Evolutionary conservation across 2,113 vertebrate species (phyloP).

Genomic region (Cyprinodon tularosa): DNA sequence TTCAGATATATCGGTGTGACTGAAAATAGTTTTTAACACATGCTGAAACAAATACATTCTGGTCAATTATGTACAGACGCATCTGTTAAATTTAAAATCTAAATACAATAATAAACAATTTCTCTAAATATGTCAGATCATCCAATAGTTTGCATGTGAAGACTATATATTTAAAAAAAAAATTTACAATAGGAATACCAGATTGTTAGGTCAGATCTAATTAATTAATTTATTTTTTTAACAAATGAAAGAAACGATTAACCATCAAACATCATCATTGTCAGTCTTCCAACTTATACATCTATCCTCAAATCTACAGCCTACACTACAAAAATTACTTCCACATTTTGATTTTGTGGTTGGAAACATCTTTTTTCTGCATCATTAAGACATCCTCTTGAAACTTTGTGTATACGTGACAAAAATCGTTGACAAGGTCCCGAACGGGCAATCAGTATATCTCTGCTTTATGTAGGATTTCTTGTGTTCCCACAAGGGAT

Average conservation of each 20-base stretch:
- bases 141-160: not conserved
- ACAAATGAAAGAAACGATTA: too few species aligned
- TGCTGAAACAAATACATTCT: not conserved
- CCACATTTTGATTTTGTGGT: conserved; percentile 8
- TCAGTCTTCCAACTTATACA: not conserved
- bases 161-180: not conserved
- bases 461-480: conserved; percentile 1
- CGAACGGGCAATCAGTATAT: conserved; percentile 13
- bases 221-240: too few species aligned
- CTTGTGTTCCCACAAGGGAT: not conserved
- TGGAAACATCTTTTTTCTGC: conserved; percentile 24
- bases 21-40: not conserved
- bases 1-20: not conserved
- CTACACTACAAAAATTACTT: not conserved
- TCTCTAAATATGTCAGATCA: too few species aligned
- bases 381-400: conserved; percentile 4
- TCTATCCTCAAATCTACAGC: not conserved
- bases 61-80: not conserved
- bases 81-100: conserved; percentile 1
- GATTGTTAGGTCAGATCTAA: too few species aligned
- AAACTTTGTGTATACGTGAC: conserved; percentile 9
- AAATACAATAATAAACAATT: not conserved
- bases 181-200: too few species aligned
- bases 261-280: not conserved
- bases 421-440: conserved; percentile 3